Percentiles rank a stretch among this genome's conserved stretches.
Conservation (phyloP, 2,888 invertebrate species). For the Tinea semifulvella region DNA sequence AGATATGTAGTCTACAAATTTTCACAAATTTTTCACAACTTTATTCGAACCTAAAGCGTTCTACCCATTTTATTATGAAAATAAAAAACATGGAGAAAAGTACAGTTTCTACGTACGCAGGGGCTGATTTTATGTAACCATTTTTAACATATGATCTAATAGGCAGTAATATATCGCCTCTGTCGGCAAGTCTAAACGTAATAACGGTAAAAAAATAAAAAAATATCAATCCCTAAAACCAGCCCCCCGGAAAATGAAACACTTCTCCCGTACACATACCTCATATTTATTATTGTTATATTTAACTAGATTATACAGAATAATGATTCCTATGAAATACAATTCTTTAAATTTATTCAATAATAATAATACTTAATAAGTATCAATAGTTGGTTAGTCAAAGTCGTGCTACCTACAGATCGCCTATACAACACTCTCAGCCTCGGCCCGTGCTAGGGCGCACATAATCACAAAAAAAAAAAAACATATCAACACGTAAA, state of each 20-base stretch:
- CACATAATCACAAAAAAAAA: conserved; percentile 58
- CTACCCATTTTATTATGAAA: conserved; percentile 67
- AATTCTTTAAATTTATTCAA: conserved; percentile 68
- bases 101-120: conserved; percentile 55
- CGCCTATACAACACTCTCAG: conserved; percentile 61
- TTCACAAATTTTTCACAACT: conserved; percentile 68
- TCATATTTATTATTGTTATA: conserved; percentile 59
- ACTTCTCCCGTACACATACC: conserved; percentile 43
- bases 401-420: conserved; percentile 61
- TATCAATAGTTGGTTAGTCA: conserved; percentile 67
- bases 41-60: conserved; percentile 67
- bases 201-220: conserved; percentile 68
- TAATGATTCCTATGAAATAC: conserved; percentile 70
- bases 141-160: conserved; percentile 66
- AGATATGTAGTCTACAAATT: conserved; percentile 69
- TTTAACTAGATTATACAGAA: conserved; percentile 69
- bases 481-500: conserved; percentile 67
- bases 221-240: conserved; percentile 62
- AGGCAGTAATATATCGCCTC: conserved; percentile 55
- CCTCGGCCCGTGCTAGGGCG: conserved; percentile 47
- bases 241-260: conserved; percentile 49
- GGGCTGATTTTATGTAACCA: conserved; percentile 60
- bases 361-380: conserved; percentile 67
- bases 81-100: conserved; percentile 60
- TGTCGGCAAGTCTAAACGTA: conserved; percentile 58